Evolutionary conservation across 2,797 vertebrate species (phyloP).

Genomic region (Parotocinclus haroldoi): DNA sequence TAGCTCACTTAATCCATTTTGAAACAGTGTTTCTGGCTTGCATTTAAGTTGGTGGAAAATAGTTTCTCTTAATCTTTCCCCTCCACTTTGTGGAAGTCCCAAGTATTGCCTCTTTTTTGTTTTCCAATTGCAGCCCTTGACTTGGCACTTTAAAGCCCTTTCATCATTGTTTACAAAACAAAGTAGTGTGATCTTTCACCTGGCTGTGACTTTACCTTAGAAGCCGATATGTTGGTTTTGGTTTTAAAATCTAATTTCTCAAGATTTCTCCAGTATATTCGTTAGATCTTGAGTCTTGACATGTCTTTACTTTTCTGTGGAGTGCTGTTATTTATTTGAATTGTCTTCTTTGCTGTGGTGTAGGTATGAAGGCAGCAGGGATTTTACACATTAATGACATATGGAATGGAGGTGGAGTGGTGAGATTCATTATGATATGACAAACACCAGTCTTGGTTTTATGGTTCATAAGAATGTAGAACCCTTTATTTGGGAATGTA

Average conservation of each 20-base stretch:
- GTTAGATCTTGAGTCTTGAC: no score
- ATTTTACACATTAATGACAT: slow-evolving; percentile 2
- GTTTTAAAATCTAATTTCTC: background rate
- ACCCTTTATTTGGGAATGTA: no score
- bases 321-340: no score
- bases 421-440: no score
- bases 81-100: no score
- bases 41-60: slow-evolving; percentile 8
- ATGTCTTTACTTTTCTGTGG: no score
- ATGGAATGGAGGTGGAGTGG: background rate
- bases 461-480: no score
- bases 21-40: background rate
- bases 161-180: slow-evolving; percentile 32
- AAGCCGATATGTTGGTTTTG: slow-evolving; percentile 21
- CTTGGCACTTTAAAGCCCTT: slow-evolving; percentile 13
- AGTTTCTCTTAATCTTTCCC: background rate
- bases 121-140: slow-evolving; percentile 4
- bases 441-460: no score
- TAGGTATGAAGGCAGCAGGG: background rate
- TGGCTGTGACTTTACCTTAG: slow-evolving; percentile 19
- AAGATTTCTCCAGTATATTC: no score
- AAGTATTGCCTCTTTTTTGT: no score
- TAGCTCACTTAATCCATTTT: slow-evolving; percentile 3
- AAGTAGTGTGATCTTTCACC: slow-evolving; percentile 30
- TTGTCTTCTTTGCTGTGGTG: no score